A percentile compares a stretch with the other conserved stretches of the same genome.
Evolutionary conservation across 2,797 vertebrate species (phyloP).

Genomic region (Hemibagrus guttatus): DNA sequence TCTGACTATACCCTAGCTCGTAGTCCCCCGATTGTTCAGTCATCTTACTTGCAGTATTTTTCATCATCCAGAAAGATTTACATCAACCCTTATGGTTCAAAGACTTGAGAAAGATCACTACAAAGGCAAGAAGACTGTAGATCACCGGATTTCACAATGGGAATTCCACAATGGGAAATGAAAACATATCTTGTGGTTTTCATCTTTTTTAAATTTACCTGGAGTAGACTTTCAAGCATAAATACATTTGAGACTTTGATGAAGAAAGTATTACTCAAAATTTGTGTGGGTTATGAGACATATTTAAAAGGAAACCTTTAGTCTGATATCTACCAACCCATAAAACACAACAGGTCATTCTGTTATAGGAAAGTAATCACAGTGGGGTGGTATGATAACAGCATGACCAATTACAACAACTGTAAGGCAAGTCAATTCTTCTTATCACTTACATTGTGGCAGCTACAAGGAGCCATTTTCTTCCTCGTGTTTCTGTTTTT

Average conservation of each 20-base stretch:
- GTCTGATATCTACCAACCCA: neutral
- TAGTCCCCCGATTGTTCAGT: too few species aligned
- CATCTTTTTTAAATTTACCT: neutral
- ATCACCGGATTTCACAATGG: neutral
- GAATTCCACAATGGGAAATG: neutral
- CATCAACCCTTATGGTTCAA: neutral
- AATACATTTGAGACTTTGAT: neutral
- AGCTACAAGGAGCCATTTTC: neutral
- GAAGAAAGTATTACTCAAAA: neutral
- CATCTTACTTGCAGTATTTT: neutral
- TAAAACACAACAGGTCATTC: neutral
- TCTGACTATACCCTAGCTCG: too few species aligned
- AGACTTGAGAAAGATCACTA: neutral
- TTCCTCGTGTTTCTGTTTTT: neutral
- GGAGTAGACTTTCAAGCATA: neutral
- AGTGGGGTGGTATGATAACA: neutral
- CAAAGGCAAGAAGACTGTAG: neutral
- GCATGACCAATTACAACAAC: too few species aligned
- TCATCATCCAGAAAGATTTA: too few species aligned
- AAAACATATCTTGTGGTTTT: neutral
- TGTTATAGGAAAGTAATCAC: neutral
- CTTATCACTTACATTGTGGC: neutral
- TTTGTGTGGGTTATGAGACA: neutral
- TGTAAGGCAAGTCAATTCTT: neutral
- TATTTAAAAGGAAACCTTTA: neutral